Base-by-base conservation (phyloP, 2,113 vertebrate species). In the Orthonyx spaldingii region DNA sequence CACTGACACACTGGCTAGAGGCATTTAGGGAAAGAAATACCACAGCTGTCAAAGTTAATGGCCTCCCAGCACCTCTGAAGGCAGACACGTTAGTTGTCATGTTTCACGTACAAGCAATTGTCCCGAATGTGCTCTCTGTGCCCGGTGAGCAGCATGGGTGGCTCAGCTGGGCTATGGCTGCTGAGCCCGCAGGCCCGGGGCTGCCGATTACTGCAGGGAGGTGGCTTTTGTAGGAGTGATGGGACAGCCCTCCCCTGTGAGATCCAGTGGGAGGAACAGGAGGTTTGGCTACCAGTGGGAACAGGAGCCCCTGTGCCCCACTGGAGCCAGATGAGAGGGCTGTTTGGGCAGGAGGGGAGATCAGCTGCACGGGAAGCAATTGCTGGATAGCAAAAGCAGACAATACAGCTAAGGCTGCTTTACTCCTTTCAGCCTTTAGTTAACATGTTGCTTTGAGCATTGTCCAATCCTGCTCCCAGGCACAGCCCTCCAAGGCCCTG, bases 141-240 rank as follows among this genome's bases (percentile, higher is more conserved):
- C 63, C 26, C 42, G 15, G 5, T 9, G 63, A 80, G 63, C 63
- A 33, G 41, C 4, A 7, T 3, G 41, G 3, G 28, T 72, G 59
- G 68, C 59, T 81, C 84, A 68, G 71, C 33, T 33, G 74, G 32
- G 46, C 69, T 59, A 4, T 0, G 0, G 42, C 64, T 30, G 39
- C 83, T 63, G 44, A 1, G 0, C 8, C 16, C 30, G 11, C 2
- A 1, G 24, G 20, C 13, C 13, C 1, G 1, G 47, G 37, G 61
- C 66, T 86, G 80, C 66, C 0, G 1, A 32, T 57, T 5, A 1
- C 55, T 64, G 80, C 0, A 0, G 75, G 42, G 24, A 32, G 42
- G 12, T 22, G 53, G 52, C 61, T 70, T 28, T 50, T 24, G 56
- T 6, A 19, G 16, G 65, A 46, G 22, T 35, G 77, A 44, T 33